Base-by-base conservation (phyloP, 1,140 invertebrate species). In the Zeugodacus cucurbitae region DNA sequence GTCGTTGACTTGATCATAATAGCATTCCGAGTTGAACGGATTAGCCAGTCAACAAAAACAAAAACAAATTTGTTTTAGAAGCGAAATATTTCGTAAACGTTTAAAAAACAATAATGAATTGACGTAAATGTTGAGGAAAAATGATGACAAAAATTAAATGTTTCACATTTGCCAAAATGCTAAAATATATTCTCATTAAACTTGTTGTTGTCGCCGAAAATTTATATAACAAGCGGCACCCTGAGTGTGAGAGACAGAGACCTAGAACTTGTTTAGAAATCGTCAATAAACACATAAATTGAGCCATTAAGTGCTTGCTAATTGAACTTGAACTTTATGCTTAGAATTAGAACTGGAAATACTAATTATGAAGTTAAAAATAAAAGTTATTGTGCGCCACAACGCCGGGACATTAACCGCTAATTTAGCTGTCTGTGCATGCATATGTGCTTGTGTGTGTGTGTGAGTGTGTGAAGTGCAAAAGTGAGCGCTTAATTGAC, bases 321-420 rank as follows among this genome's bases (percentile, higher is more conserved):
- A 37, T 74, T 37, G 34, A 74, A 37, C 67, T 74, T 74, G 67
- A 74, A 37, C 34, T 41, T 20, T n/a, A 14, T 17, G 34, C 34
- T 74, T 74, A 74, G 67, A 74, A 74, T 20, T 74, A 37, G 67
- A 41, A 74, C 4, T 74, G 22, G 67, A 74, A 74, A 41, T 67
- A 67, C 11, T 62, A 62, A 74, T 74, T 74, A 67, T 29, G 34
- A 74, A 37, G 29, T 74, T 37, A 74, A 41, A 74, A 74, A 74
- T 74, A 74, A 37, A 70, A 41, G 34, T 74, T 74, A 17, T 26
- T 41, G 58, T 62, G 14, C n/a, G 58, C 58, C 32, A 41, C 67
- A 74, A 20, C 20, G 17, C 32, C 32, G 32, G 67, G 67, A 34
- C 67, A 74, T 74, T 74, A 74, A 74, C 67, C 67, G 67, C 34